phyloP scores from a whole-genome alignment of 1,140 invertebrate genomes.

The Apocrypta bakeri region DNA sequence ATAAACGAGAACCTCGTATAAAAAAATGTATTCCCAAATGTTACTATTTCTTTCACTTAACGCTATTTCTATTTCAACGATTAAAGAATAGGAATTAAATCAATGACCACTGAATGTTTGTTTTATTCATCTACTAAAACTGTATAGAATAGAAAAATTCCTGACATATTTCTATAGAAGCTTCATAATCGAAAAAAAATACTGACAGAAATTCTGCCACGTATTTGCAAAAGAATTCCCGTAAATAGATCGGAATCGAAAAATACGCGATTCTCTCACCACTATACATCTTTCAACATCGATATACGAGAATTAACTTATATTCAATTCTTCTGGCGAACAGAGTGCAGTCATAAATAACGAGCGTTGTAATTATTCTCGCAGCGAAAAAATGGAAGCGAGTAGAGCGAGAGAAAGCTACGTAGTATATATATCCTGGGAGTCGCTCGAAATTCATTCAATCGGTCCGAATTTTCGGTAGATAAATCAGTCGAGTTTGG shows the following conservation, averaged over 20 bases:
- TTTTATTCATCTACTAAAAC: too few species aligned
- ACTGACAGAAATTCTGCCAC: too few species aligned
- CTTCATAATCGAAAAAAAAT: too few species aligned
- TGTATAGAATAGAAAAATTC: too few species aligned
- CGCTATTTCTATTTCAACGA: too few species aligned
- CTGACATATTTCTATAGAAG: too few species aligned
- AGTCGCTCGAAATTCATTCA: background rate
- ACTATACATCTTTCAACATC: background rate
- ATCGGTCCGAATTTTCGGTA: constrained; percentile 20
- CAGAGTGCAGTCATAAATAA: constrained; percentile 24
- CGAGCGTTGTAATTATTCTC: background rate
- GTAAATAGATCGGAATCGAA: background rate
- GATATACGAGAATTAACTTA: constrained; percentile 23
- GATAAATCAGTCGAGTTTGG: constrained; percentile 58
- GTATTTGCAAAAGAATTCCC: too few species aligned
- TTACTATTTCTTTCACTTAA: too few species aligned
- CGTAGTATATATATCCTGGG: background rate
- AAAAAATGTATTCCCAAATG: too few species aligned
- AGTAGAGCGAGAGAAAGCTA: background rate
- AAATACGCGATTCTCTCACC: background rate
- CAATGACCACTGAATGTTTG: too few species aligned
- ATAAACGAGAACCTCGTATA: too few species aligned
- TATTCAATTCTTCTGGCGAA: constrained; percentile 5
- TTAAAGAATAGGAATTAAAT: too few species aligned
- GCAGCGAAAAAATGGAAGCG: background rate